Evolutionary conservation across 2,888 invertebrate genomes (phyloP), one percentile per base, ranked within the genome.

Genomic region (Athripsodes cinereus): DNA sequence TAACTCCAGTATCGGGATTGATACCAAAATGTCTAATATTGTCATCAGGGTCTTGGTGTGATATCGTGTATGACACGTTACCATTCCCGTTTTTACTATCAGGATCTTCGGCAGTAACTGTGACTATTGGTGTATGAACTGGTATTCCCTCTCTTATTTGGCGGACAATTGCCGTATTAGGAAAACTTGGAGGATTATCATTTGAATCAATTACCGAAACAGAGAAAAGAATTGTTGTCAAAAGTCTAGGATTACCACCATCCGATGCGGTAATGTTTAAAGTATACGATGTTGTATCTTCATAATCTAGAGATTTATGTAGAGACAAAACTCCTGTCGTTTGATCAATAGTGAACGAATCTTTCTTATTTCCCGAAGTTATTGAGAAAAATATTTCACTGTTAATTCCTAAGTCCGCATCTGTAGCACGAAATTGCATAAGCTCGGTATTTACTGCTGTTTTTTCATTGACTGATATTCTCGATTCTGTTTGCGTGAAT

Each of bases 121-220:
- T 92, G 1, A 94, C 90, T 65, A 98, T 91, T 1, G 92, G 91
- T 0, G 92, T 92, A 68, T 90, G 88, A 1, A 89, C 83, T 0
- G 89, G 86, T 61, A 95, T 92, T 19, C 92, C 92, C 76, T 95
- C 94, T 66, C 88, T 84, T 64, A 95, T 93, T 75, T 94, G 93
- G 19, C 94, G 81, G 2, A 94, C 94, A 64, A 94, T 92, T 1
- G 94, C 93, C 0, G 94, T 92, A 69, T 91, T 94, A 21, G 93
- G 90, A 71, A 98, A 97, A 49, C 87, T 85, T 0, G 97, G 98
- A 0, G 92, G 86, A 72, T 97, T 96, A 73, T 98, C 98, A 73
- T 98, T 98, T 61, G 90, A 88, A 72, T 97, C 97, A 64, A 89
- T 83, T 1, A 98, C 90, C 63, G 85, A 82, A 8, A 98, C 87